Evolutionary conservation across 2,888 invertebrate genomes (phyloP).

Genomic region (Nephrotoma guestfalica): DNA sequence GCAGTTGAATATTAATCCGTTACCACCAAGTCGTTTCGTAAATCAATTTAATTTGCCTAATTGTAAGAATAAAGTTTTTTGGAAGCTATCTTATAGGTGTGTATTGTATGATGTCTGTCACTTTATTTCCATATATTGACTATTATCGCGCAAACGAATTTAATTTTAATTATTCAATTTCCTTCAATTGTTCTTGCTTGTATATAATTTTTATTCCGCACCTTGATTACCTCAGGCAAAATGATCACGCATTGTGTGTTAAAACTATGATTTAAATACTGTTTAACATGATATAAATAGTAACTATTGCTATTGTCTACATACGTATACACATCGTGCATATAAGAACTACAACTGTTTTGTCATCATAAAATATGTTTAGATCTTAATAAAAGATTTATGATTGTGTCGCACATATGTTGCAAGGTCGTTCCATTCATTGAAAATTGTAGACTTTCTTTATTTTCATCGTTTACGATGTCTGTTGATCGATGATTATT

Average conservation of each 20-base stretch:
- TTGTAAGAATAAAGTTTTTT: background rate
- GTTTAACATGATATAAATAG: background rate
- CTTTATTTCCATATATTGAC: background rate
- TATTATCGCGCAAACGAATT: background rate
- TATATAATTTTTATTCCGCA: background rate
- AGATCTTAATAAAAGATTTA: background rate
- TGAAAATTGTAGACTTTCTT: background rate
- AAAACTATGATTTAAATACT: background rate
- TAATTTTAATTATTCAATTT: background rate
- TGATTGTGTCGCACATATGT: background rate
- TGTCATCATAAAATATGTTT: background rate
- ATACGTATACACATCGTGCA: background rate
- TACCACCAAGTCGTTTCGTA: background rate
- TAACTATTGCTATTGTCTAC: background rate
- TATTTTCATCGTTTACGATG: background rate
- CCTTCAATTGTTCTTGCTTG: background rate
- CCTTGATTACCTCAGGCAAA: background rate
- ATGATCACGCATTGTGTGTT: background rate
- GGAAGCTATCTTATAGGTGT: background rate
- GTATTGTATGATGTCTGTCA: background rate
- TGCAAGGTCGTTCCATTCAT: background rate
- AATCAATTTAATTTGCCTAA: background rate
- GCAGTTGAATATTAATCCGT: background rate
- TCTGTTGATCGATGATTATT: background rate
- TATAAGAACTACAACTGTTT: background rate